Conservation (phyloP, 2,888 invertebrate genomes). For the Antheraea assamensis region DNA sequence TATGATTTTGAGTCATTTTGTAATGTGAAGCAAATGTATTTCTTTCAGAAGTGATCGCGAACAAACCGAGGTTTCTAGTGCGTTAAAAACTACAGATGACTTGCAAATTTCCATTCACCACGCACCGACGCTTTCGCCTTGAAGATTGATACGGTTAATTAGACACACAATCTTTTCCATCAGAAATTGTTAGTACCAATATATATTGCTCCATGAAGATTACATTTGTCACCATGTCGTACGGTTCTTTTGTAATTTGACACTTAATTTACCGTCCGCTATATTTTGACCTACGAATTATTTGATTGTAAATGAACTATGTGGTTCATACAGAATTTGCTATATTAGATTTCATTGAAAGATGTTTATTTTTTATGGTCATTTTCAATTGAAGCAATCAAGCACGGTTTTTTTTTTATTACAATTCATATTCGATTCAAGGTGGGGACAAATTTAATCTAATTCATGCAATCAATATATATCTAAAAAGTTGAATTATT, state of each 20-base stretch:
- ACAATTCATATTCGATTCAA: neutral
- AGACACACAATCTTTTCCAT: conserved; percentile 14
- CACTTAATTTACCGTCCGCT: neutral
- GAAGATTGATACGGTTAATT: neutral
- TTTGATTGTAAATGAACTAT: neutral
- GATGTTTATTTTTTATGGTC: neutral
- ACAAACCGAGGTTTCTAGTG: no score
- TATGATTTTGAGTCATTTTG: no score
- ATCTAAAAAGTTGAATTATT: no score
- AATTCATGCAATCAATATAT: neutral
- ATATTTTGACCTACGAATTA: neutral
- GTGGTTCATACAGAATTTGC: neutral
- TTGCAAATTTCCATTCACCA: neutral
- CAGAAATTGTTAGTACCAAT: neutral
- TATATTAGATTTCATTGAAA: conserved; percentile 6
- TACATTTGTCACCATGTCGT: neutral
- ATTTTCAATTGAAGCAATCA: conserved; percentile 16
- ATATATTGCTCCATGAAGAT: neutral
- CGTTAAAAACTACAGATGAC: neutral
- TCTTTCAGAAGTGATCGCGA: no score
- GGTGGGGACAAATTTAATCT: conserved; percentile 1
- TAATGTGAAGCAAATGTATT: no score
- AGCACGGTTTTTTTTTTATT: neutral
- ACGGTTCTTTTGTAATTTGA: neutral
- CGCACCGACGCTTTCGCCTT: neutral